Base-by-base conservation (phyloP, 2,797 vertebrate species). In the Periophthalmus magnuspinnatus region DNA sequence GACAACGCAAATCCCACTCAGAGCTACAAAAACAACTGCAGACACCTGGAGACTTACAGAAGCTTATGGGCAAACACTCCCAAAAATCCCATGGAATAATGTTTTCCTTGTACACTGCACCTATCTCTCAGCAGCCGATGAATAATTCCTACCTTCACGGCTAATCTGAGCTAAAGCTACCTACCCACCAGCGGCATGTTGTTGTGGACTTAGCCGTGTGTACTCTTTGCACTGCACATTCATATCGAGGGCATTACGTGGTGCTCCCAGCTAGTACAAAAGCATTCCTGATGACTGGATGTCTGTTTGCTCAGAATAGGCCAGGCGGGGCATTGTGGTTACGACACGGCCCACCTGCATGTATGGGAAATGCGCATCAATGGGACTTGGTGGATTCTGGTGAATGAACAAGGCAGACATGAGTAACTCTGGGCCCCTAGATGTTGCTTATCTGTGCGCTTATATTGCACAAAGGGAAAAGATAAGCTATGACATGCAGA, bases 351-450 rank as follows among this genome's bases (percentile, higher is more conserved):
- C 82, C 88, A 92, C 90, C 89, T 90, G 88, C 75, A 34, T 83
- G 71, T 74, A 79, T 83, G 84, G 83, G 84, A 82, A 85, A 90
- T 69, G 73, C 77, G 65, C 83, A 90, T 86, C 80, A 75, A 74
- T 55, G 69, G 81, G 87, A 88, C 90, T 89, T 88, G 90, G 84
- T 81, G 84, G 84, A 88, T 86, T 83, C 71, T 69, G 78, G 89
- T 85, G 90, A 90, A 90, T 89, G 88, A 90, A 89, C 86, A 85
- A 86, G 88, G 84, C 86, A 90, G 90, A 92, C 88, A 87, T 88
- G 90, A 90, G 87, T 89, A 89, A 87, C 89, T 81, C 60, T 1
- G 82, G 58, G 59, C 34, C 71, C 84, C 84, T 84, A 85, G 79
- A 87, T 84, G 76, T 78, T 68, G 82, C 91, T 91, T 93, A 93